These are phyloP conservation scores for Drosophila rufa DNA, from an alignment of 1,140 invertebrate genomes.

Conservation along the genomic window DNA sequence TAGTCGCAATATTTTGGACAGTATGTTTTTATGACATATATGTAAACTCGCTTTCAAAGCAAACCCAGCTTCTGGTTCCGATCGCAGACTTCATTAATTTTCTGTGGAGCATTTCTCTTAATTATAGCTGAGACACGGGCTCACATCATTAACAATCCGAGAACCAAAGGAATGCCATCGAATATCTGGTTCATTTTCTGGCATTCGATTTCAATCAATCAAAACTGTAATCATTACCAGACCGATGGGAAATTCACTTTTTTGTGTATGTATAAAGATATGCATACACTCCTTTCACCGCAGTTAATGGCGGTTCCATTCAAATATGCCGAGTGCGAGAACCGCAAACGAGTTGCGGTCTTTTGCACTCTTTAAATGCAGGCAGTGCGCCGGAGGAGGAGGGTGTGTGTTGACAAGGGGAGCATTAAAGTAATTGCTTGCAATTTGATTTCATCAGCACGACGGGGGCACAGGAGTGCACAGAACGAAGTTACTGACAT, in stretches of 20 bases:
- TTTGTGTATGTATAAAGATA: constrained; percentile 22
- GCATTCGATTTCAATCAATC: constrained; percentile 50
- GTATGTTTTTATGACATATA: no score
- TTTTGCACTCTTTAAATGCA: constrained; percentile 48
- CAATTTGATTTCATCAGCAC: constrained; percentile 66
- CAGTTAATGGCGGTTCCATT: constrained; percentile 63
- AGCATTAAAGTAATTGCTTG: constrained; percentile 73
- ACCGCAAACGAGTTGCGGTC: constrained; percentile 71
- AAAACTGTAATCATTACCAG: constrained; percentile 44
- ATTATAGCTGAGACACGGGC: constrained; percentile 21
- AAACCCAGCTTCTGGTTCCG: no score
- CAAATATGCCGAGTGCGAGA: constrained; percentile 20
- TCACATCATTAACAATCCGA: constrained; percentile 39
- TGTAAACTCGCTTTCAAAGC: not conserved
- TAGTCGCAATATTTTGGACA: no score
- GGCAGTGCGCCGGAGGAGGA: not conserved
- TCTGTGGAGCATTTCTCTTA: constrained; percentile 12
- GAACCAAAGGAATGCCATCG: constrained; percentile 25
- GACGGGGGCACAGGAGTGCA: constrained; percentile 1
- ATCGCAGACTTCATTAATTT: constrained; percentile 25
- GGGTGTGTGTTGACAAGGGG: constrained; percentile 7
- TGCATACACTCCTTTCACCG: constrained; percentile 13
- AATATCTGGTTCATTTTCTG: constrained; percentile 1
- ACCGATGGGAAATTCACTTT: constrained; percentile 18
- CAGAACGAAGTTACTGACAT: constrained; percentile 11